Evolutionary conservation across 92 coral and sea anemone species (phyloP), one percentile per base, ranked within the genome.

Genomic region (Meandrina meandrites): DNA sequence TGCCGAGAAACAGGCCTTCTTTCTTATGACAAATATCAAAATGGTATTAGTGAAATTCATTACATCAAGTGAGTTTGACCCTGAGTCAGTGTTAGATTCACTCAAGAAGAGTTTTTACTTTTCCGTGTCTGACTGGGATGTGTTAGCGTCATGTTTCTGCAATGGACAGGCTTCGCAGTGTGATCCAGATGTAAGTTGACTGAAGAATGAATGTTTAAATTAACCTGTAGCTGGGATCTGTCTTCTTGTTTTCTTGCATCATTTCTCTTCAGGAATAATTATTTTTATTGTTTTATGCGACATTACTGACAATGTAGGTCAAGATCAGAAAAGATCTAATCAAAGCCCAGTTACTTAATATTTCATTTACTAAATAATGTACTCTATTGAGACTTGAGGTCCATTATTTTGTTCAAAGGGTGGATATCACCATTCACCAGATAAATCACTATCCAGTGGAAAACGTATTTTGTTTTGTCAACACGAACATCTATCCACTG

Each of bases 81-180:
- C 93, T 21, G 79, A 75, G 0, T 76, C 79, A 4, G 90, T 89
- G 9, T 42, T 89, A 40, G 88, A 75, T 0, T 28, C 82, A 0
- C 78, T 83, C 34, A 89, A 84, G 81, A 79, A 81, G 78, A 79
- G 90, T 62, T 92, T 90, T 34, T 97, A 84, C 81, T 97, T 97
- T 82, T 62, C 98, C 37, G 89, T 97, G 34, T n/a, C 86, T 71
- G 97, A 97, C 82, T 92, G 96, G 96, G 90, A 92, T 34, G 92
- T 95, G 8, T 24, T 54, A 27, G 99, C 94, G 16, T 87, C 96
- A 0, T 97, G 99, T 70, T 92, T 86, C 83, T 97, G 99, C 54
- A 89, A 95, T 90, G 99, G 99, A 48, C 98, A 95, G 72, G 95
- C 99, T 48, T 90, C 90, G 2, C 47, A 88, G 62, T 97, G 99